Percentiles rank a stretch among this genome's conserved stretches.
These are phyloP conservation scores for Triplophysa dalaica DNA, from an alignment of 2,113 vertebrate genomes.

Conservation along the genomic window DNA sequence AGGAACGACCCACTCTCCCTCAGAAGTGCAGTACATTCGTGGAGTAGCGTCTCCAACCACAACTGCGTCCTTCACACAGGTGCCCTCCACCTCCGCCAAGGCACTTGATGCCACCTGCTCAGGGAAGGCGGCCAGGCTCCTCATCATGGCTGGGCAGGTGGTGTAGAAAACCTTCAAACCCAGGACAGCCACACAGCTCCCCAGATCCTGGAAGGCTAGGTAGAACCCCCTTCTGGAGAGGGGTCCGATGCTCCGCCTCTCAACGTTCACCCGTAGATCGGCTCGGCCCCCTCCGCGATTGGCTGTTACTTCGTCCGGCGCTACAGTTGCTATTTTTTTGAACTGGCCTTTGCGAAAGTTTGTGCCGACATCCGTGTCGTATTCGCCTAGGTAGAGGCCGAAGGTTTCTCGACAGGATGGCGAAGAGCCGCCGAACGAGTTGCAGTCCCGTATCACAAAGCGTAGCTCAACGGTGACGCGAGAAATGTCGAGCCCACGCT, in stretches of 20 bases:
- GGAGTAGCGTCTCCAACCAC: constrained; percentile 73
- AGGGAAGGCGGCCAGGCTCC: constrained; percentile 83
- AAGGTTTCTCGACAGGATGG: constrained; percentile 96
- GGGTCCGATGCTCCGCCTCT: constrained; percentile 80
- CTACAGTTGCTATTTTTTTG: constrained; percentile 92
- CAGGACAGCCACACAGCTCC: constrained; percentile 88
- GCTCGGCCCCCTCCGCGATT: constrained; percentile 60
- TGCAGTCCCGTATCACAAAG: constrained; percentile 92
- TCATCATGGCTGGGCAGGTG: constrained; percentile 80
- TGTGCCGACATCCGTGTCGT: constrained; percentile 90
- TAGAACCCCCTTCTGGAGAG: constrained; percentile 88
- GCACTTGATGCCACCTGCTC: constrained; percentile 82
- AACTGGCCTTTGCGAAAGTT: constrained; percentile 94
- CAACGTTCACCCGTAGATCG: constrained; percentile 84
- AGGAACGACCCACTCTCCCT: constrained; percentile 93
- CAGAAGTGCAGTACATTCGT: constrained; percentile 85
- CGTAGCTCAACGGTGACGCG: constrained; percentile 89
- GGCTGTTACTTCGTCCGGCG: constrained; percentile 88
- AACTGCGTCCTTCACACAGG: constrained; percentile 80
- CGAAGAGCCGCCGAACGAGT: constrained; percentile 82
- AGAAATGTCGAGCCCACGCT: constrained; percentile 78
- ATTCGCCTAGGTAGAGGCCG: constrained; percentile 89
- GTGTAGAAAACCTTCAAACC: constrained; percentile 92
- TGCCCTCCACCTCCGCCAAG: constrained; percentile 81
- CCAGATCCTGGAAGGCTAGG: constrained; percentile 94